Conservation (phyloP, 2,113 vertebrate species). For the Helogale parvula region DNA sequence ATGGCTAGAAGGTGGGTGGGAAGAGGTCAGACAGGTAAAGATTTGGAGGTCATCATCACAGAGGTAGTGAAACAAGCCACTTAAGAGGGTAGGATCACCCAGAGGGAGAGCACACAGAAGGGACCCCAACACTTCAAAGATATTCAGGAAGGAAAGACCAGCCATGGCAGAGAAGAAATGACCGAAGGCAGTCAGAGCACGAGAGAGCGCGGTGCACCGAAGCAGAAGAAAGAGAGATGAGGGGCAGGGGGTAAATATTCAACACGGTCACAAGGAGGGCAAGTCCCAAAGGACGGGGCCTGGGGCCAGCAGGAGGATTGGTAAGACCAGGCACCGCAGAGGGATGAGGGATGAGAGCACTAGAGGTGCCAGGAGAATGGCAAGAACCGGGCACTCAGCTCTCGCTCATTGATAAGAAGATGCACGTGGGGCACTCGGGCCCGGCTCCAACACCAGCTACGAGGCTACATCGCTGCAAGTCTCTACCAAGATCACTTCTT, state of each 20-base stretch:
- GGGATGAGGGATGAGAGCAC: not conserved
- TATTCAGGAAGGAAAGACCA: not conserved
- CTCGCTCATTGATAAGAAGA: not conserved
- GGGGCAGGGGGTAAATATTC: not conserved
- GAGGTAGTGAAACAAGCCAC: not conserved
- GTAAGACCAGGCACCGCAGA: not conserved
- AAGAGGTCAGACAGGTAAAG: not conserved
- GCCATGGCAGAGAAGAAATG: not conserved
- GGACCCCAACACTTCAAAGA: not conserved
- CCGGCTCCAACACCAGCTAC: not conserved
- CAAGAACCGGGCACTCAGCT: not conserved
- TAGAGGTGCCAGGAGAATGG: not conserved
- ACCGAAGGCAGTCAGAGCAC: not conserved
- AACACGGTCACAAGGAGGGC: not conserved
- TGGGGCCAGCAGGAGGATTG: not conserved
- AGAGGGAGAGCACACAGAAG: not conserved
- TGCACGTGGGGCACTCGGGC: not conserved
- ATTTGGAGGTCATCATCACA: not conserved
- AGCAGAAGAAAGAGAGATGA: not conserved
- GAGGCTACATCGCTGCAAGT: not conserved
- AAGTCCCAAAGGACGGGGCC: not conserved
- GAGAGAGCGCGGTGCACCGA: too few species aligned
- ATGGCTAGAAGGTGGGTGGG: not conserved
- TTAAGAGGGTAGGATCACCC: not conserved
- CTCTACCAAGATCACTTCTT: not conserved